Evolutionary conservation across 2,113 vertebrate species (phyloP).

Genomic region (Chiloscyllium plagiosum): DNA sequence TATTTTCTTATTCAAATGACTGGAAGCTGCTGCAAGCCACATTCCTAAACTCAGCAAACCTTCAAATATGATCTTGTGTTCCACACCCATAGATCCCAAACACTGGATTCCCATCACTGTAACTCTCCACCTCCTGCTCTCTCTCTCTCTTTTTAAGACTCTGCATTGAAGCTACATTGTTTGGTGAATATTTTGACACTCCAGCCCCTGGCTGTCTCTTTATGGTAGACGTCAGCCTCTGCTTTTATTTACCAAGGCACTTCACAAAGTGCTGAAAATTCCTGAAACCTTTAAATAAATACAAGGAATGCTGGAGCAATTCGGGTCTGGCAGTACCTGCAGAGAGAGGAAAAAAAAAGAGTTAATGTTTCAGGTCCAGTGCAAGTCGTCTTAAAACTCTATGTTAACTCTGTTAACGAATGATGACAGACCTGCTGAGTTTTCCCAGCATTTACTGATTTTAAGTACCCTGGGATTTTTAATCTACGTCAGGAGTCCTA

Average conservation of each 20-base stretch:
- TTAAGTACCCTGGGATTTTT: not conserved
- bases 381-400: too few relatives aligned
- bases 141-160: not conserved
- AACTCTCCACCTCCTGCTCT: not conserved
- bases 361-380: too few relatives aligned
- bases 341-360: too few relatives aligned
- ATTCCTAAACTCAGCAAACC: not conserved
- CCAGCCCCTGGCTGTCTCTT: not conserved
- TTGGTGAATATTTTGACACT: not conserved
- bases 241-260: too few relatives aligned
- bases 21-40: not conserved
- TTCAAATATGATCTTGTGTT: not conserved
- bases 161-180: too few relatives aligned
- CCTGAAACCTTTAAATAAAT: too few relatives aligned
- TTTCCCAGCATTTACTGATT: too few relatives aligned
- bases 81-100: not conserved
- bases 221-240: not conserved
- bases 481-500: not conserved
- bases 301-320: too few relatives aligned
- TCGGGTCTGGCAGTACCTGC: too few relatives aligned
- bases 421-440: too few relatives aligned
- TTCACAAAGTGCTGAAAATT: too few relatives aligned
- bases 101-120: not conserved
- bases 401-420: too few relatives aligned
- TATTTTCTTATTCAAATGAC: not conserved